Conservation (phyloP, 2,888 invertebrate genomes). For the Metopia argyrocephala region DNA sequence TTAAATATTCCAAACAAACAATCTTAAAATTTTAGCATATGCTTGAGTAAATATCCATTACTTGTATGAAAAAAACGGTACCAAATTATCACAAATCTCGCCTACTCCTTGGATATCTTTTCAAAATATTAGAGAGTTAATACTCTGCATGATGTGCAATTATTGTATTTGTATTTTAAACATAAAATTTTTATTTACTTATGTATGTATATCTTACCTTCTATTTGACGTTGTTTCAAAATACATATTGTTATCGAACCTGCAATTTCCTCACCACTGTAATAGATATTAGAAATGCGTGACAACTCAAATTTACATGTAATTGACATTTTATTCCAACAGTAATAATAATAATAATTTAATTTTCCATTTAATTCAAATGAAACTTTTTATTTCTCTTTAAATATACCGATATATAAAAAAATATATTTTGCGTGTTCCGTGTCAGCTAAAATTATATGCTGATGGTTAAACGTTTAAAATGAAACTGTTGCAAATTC, state of each 20-base stretch:
- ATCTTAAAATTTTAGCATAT: too few species aligned
- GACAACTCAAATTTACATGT: constrained; percentile 68
- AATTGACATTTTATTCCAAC: constrained; percentile 58
- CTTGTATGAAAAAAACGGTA: too few species aligned
- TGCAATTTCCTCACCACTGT: constrained; percentile 71
- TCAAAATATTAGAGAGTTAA: too few species aligned
- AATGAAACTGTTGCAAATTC: constrained; percentile 51
- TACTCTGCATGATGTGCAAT: too few species aligned
- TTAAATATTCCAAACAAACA: too few species aligned
- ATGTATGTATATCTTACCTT: constrained; percentile 50
- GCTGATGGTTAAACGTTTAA: constrained; percentile 40
- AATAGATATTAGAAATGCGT: constrained; percentile 70
- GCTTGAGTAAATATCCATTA: too few species aligned
- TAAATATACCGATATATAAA: not conserved
- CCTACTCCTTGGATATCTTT: too few species aligned
- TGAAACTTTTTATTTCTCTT: not conserved
- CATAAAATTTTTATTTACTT: too few species aligned
- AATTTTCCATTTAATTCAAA: not conserved
- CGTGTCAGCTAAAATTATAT: constrained; percentile 9
- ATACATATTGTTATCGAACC: constrained; percentile 61
- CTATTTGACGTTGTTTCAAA: constrained; percentile 27
- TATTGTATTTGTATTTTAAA: too few species aligned
- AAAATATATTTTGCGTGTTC: not conserved
- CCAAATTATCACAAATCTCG: too few species aligned
- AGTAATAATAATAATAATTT: constrained; percentile 5